Base-by-base conservation (phyloP, 1,140 invertebrate species). In the Dufourea novaeangliae region DNA sequence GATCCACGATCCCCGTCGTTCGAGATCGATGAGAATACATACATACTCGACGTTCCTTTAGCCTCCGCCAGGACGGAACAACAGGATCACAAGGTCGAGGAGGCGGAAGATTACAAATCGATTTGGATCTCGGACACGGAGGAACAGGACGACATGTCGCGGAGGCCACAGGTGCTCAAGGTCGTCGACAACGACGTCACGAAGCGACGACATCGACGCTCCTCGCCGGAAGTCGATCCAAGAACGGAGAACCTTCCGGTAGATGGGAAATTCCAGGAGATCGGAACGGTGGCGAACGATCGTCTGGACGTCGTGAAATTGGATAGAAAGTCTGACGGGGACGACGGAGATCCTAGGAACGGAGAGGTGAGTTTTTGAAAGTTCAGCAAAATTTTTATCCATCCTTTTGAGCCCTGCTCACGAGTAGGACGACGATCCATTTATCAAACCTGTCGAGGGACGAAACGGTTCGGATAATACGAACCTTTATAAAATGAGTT, bases 141-240 rank as follows among this genome's bases (percentile, higher is more conserved):
- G 10, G 88, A 90, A 7, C 63, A 69, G 10, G 87, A 90, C 37
- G 90, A 92, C 10, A 93, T 93, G 92, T 92, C 92, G 2, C 86
- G 91, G 32, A 88, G 92, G 54, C 92, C 92, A 6, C 92, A 92
- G 68, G 80, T 93, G 22, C 83, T 93, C 8, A 91, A 91, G 59
- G 83, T 93, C 25, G 87, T 92, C 56, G 92, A 92, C 44, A 92
- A 89, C 52, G 90, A 92, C 50, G 86, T 92, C n/a, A 92, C 91
- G 0, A 91, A 86, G 29, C 80, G 72, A 41, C 56, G 73, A 0
- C 59, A 84, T 29, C 72, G 68, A 7, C 61, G 59, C 4, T 71
- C 59, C 10, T 34, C 68, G 25, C 20, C 56, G 10, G 80, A 85
- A 22, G 50, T 70, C 2, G 70, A 79, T 22, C 37, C 50, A 2